Base-by-base conservation (phyloP, 2,888 invertebrate species). In the Holacanthella duospinosa region DNA sequence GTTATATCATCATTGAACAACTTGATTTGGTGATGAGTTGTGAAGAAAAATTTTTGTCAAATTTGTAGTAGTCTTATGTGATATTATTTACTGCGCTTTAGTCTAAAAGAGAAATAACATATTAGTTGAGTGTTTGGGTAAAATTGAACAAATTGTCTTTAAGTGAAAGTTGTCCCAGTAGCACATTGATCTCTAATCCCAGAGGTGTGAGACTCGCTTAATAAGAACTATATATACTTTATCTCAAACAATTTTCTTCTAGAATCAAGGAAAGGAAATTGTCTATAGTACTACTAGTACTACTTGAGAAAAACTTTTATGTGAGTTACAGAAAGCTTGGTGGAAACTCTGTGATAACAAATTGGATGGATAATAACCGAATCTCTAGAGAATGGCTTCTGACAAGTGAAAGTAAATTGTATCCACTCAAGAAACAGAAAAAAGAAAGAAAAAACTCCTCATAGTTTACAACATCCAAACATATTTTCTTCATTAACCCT, bases 301-400 rank as follows among this genome's bases (percentile, higher is more conserved):
- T n/a, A n/a, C n/a, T n/a, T n/a, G n/a, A 21, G 48, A 21, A 21
- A 48, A 48, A 21, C 21, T 48, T 48, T 48, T n/a, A 21, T 48
- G 21, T 9, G 36, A 36, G 16, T 36, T 21, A 21, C 16, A 48
- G 48, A 48, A 48, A 48, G 48, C n/a, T n/a, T 9, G 4, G 36
- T 4, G 21, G 48, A 48, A 21, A 16, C 21, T 21, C n/a, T n/a
- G n/a, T 48, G 67, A 67, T 66, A 48, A 48, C 48, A 48, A 48
- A 48, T 48, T 48, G 48, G 48, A 21, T 62, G 69, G 71, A 71
- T 71, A 71, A 68, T 71, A 69, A 66, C 67, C 61, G 62, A 68
- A 62, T 69, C 71, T 69, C 71, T 67, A 65, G 71, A 69, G 71
- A 65, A 64, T 66, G 57, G 58, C 65, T 29, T 54, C 43, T 29